Evolutionary conservation across 2,797 vertebrate genomes (phyloP), one percentile per base, ranked within the genome.

Genomic region (Caiman crocodilus): DNA sequence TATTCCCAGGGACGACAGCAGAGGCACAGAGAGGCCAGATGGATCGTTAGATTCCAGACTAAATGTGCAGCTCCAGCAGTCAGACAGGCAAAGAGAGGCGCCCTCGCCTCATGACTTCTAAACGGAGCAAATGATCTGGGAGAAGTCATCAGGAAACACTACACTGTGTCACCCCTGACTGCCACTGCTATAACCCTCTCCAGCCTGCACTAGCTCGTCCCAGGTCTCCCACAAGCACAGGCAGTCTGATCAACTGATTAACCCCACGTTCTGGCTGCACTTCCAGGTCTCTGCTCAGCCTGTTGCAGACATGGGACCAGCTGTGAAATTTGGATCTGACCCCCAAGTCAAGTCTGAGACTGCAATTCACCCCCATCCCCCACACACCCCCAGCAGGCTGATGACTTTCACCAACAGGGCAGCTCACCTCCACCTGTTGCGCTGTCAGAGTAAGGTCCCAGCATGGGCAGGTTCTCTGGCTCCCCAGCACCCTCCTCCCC

Each of bases 171-270:
- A 73, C n/a, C 0, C 0, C 0, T 15, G 60, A 1, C 42, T 56
- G 11, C 6, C 16, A 6, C 9, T 15, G 20, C 35, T 23, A 69
- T 7, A 4, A 25, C 32, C 32, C 15, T 10, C 0, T 0, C 7
- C 64, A 10, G 12, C 57, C 57, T 4, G 2, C 76, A 65, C 5
- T 74, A 82, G 55, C 42, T 67, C 74, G 74, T 76, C 1, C 0
- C 76, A 30, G 21, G 59, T 15, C 60, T 64, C 74, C 0, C 0
- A 14, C 50, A 7, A 50, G 69, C 6, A 32, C 23, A 10, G 65
- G 59, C 7, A 67, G 61, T n/a, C 69, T n/a, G 35, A 21, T 28
- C 13, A 0, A 0, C 10, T 1, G 0, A 9, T 4, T 0, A 0
- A 87, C n/a, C 5, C 61, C 88, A 79, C 25, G 26, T 61, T 80